phyloP scores from a whole-genome alignment of 1,140 invertebrate genomes.

The Lasioglossum baleicum region DNA sequence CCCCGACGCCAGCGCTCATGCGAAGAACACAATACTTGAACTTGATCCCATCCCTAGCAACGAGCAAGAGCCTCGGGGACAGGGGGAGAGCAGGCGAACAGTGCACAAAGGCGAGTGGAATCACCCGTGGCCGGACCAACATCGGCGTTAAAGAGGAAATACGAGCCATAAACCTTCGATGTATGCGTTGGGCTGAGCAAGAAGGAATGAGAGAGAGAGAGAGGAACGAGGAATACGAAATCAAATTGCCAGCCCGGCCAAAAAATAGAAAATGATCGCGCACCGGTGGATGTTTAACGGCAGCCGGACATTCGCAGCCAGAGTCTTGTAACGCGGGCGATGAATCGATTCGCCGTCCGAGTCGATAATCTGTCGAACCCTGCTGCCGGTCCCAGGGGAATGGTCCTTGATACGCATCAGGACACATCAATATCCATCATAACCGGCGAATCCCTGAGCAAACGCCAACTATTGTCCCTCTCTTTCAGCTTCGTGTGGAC shows the following conservation, averaged over 20 bases:
- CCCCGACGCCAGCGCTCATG: no score
- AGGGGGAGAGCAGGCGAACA: background rate
- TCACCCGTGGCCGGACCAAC: constrained; percentile 36
- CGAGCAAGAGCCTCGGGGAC: background rate
- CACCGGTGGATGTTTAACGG: constrained; percentile 38
- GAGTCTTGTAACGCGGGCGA: background rate
- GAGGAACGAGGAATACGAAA: constrained; percentile 47
- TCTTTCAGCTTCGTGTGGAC: no score
- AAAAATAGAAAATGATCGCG: constrained; percentile 23
- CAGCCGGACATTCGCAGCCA: background rate
- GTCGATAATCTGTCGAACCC: background rate
- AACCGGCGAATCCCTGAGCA: no score
- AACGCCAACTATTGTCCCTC: background rate
- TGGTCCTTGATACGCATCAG: background rate
- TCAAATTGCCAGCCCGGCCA: constrained; percentile 42
- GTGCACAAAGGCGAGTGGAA: constrained; percentile 49
- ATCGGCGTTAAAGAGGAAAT: constrained; percentile 63
- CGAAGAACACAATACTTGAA: no score
- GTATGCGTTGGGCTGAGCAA: constrained; percentile 7
- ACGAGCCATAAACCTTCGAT: constrained; percentile 63
- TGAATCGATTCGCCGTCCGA: background rate
- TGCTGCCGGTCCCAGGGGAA: background rate
- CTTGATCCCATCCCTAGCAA: no score
- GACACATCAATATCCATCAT: background rate
- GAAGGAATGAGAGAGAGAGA: background rate